Evolutionary conservation across 2,113 vertebrate species (phyloP).

Genomic region (Notechis scutatus): DNA sequence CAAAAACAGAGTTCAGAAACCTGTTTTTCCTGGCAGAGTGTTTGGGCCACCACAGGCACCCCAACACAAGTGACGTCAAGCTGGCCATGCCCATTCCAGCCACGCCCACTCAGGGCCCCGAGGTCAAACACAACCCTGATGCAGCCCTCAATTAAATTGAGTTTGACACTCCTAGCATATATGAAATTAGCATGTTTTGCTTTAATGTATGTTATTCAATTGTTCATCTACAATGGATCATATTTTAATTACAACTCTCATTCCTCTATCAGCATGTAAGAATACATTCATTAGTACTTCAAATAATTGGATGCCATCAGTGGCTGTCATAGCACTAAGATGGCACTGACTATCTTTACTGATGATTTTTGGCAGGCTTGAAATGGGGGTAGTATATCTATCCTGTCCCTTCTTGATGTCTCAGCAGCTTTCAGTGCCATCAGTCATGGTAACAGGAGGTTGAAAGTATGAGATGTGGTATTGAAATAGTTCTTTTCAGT

Average conservation of each 20-base stretch:
- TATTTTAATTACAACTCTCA: background rate
- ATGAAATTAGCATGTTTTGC: background rate
- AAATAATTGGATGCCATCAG: background rate
- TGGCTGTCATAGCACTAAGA: background rate
- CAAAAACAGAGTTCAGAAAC: too few relatives aligned
- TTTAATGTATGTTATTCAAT: background rate
- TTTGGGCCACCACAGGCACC: too few relatives aligned
- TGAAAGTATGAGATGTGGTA: background rate
- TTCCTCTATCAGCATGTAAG: background rate
- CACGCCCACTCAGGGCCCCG: too few relatives aligned
- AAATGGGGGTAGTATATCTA: background rate
- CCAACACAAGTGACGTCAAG: too few relatives aligned
- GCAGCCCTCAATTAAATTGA: too few relatives aligned
- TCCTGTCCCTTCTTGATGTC: background rate
- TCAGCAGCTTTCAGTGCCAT: background rate
- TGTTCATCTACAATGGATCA: background rate
- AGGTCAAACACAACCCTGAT: too few relatives aligned
- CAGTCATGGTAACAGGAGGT: background rate
- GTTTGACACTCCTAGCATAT: background rate
- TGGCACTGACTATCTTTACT: background rate
- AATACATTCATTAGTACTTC: background rate
- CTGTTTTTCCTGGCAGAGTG: too few relatives aligned
- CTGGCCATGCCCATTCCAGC: too few relatives aligned
- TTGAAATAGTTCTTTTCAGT: background rate
- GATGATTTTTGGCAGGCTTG: background rate